A percentile compares a stretch with the other conserved stretches of the same genome.
Evolutionary conservation across 2,797 vertebrate genomes (phyloP).

Genomic region (Acanthiza pusilla): DNA sequence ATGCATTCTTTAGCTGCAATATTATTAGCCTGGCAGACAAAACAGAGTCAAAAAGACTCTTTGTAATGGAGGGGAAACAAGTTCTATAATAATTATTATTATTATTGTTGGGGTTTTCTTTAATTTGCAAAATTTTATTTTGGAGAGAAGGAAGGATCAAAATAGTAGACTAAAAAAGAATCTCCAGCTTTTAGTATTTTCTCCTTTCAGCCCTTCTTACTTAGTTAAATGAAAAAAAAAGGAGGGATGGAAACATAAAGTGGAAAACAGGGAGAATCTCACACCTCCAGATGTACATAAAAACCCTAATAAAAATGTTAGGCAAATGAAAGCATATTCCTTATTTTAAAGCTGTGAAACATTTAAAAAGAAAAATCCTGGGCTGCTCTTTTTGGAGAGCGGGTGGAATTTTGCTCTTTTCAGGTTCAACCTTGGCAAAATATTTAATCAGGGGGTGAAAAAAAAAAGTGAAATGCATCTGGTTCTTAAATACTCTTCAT

Average conservation of each 20-base stretch:
- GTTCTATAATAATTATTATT: not conserved
- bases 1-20: not conserved
- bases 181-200: not conserved
- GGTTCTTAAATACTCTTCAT: not conserved
- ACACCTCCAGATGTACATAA: conserved; percentile 9
- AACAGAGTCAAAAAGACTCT: not conserved
- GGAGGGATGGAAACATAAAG: not conserved
- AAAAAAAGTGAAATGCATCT: not conserved
- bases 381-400: not conserved
- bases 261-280: not conserved
- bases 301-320: conserved; percentile 1
- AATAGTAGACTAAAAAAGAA: not conserved
- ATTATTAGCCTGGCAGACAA: not conserved
- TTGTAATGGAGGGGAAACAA: not conserved
- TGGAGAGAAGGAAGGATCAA: not conserved
- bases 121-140: not conserved
- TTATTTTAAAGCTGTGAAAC: not conserved
- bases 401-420: not conserved
- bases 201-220: not conserved
- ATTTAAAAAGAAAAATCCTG: not conserved
- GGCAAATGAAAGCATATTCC: not conserved
- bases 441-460: not conserved
- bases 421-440: not conserved
- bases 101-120: not conserved
- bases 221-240: not conserved